Evolutionary conservation across 1,140 invertebrate genomes (phyloP), one percentile per base, ranked within the genome.

Genomic region (Bradysia coprophila): DNA sequence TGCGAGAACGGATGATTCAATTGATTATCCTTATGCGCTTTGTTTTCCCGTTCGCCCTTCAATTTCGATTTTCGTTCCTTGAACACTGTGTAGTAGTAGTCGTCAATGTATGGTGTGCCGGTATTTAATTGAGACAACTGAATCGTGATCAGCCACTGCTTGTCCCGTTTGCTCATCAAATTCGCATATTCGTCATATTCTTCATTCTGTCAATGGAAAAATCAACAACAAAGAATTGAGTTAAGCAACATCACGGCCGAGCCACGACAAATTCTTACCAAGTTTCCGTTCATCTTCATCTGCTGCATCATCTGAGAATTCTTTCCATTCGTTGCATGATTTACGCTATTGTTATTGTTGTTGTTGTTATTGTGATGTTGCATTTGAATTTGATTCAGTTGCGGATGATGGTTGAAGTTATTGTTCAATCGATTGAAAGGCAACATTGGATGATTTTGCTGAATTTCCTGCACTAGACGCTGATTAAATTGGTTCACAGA

Each of bases 71-170:
- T 69, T 21, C 72, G 60, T 43, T 76, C 73, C 52, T 71, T 66
- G 50, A 73, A 73, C 22, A 76, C 82, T 24, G 78, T 82, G 50
- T 78, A 87, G 55, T 88, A 90, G 56, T 83, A 88, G 56, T 89
- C 84, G 51, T 87, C 82, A 48, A 85, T 73, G 53, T 86, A 86
- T 0, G 84, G 83, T 24, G 82, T 84, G 37, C 80, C 81, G 1
- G 83, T 85, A 48, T 83, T 82, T 0, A 94, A 64, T 57, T 93
- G 89, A 43, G 91, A 60, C 49, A 91, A 64, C 59, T 94, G 90
- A 52, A 95, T 93, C 55, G 90, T 90, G 38, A 89, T 76, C 2
- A 95, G 66, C 87, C 89, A 92, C 45, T 91, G 86, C 54, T 93
- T 94, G 52, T 95, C 90, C 32, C 78, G 71, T 45, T 73, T 72